phyloP scores from a whole-genome alignment of 1,140 invertebrate species.

The Brachystomella parvula region DNA sequence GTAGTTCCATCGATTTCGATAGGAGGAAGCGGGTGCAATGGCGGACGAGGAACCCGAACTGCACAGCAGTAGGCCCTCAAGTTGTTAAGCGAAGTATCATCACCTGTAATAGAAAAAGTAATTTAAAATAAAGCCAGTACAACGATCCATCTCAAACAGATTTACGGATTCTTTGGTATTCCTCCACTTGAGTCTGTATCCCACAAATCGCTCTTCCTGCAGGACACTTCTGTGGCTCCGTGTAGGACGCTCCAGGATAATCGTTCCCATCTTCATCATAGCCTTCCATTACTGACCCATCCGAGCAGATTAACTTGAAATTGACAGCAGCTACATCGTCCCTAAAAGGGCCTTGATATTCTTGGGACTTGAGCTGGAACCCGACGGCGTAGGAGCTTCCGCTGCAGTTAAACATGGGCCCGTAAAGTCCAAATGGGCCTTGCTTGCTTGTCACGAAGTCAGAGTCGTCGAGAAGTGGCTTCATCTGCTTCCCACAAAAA shows the following conservation, averaged over 20 bases:
- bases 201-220: slow-evolving; percentile 21
- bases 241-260: slow-evolving; percentile 18
- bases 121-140: background rate
- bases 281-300: slow-evolving; percentile 23
- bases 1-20: background rate
- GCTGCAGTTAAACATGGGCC: background rate
- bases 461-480: background rate
- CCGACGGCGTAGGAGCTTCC: slow-evolving; percentile 17
- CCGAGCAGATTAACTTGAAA: slow-evolving; percentile 24
- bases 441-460: slow-evolving; percentile 6
- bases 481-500: slow-evolving; percentile 16
- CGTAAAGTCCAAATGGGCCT: slow-evolving; percentile 17
- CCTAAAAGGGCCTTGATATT: slow-evolving; percentile 15
- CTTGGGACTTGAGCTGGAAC: slow-evolving; percentile 28
- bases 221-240: slow-evolving; percentile 12
- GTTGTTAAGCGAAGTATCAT: slow-evolving; percentile 29
- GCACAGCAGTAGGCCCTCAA: slow-evolving; percentile 21
- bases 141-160: background rate
- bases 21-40: background rate
- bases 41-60: background rate
- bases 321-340: slow-evolving; percentile 34
- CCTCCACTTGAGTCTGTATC: slow-evolving; percentile 30
- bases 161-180: slow-evolving; percentile 13
- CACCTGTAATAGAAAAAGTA: slow-evolving; percentile 15
- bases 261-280: slow-evolving; percentile 9